phyloP scores from a whole-genome alignment of 2,888 invertebrate species.

The Fragum sueziense region DNA sequence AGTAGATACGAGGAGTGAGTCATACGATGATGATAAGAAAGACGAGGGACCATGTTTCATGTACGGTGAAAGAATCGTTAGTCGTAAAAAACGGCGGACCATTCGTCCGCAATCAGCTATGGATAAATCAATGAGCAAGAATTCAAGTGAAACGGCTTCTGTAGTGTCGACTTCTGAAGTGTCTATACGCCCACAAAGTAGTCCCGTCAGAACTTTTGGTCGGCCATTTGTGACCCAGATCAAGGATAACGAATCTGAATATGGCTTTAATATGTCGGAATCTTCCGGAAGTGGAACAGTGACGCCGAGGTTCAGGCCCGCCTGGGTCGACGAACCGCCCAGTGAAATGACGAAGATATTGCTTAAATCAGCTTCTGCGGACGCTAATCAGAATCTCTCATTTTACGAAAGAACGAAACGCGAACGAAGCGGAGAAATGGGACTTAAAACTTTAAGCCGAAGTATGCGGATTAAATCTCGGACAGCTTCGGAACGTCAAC shows the following conservation, averaged over 20 bases:
- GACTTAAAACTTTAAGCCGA: conserved; percentile 49
- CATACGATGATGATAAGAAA: conserved; percentile 48
- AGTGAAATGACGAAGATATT: conserved; percentile 71
- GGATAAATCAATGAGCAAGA: conserved; percentile 56
- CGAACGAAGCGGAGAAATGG: conserved; percentile 11
- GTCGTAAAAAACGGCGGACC: conserved; percentile 69
- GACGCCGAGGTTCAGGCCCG: conserved; percentile 59
- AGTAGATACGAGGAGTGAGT: conserved; percentile 31
- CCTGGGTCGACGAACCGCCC: conserved; percentile 69
- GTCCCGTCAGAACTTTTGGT: conserved; percentile 57
- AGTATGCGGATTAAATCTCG: conserved; percentile 40
- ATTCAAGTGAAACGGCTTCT: conserved; percentile 52
- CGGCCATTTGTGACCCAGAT: conserved; percentile 57
- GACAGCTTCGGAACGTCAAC: conserved; percentile 9
- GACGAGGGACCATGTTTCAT: conserved; percentile 71
- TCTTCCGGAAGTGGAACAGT: conserved; percentile 56
- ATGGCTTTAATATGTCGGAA: conserved; percentile 58
- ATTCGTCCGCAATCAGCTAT: conserved; percentile 68
- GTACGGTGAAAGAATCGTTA: conserved; percentile 78
- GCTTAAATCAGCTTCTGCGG: conserved; percentile 55
- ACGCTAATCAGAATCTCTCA: conserved; percentile 31
- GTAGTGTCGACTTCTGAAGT: conserved; percentile 46
- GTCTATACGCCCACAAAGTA: conserved; percentile 64
- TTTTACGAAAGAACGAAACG: conserved; percentile 42
- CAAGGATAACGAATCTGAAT: conserved; percentile 47